Percentiles rank a stretch among this genome's conserved stretches.
Conservation (phyloP, 2,888 invertebrate genomes). For the Nomada lathburiana region DNA sequence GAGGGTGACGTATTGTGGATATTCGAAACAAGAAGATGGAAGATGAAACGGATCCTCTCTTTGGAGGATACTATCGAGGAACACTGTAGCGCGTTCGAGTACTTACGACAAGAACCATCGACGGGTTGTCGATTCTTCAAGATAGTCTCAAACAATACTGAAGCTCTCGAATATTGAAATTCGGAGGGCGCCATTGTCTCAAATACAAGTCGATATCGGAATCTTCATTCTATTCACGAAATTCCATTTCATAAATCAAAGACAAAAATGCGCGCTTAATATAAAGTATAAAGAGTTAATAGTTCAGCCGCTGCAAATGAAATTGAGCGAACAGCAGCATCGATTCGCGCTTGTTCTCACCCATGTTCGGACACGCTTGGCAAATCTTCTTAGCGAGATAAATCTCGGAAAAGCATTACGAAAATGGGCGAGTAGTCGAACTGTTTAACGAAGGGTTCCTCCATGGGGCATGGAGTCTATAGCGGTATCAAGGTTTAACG, state of each 20-base stretch:
- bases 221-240: neutral
- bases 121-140: conserved; percentile 40
- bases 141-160: conserved; percentile 22
- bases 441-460: conserved; percentile 42
- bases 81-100: conserved; percentile 44
- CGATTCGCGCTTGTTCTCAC: conserved; percentile 2
- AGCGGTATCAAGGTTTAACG: conserved; percentile 61
- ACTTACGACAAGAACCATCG: conserved; percentile 45
- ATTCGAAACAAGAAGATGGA: conserved; percentile 67
- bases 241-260: neutral
- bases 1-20: conserved; percentile 65
- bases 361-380: conserved; percentile 10
- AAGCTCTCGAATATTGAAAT: conserved; percentile 44
- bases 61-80: conserved; percentile 51
- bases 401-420: conserved; percentile 39
- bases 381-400: conserved; percentile 32
- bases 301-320: neutral
- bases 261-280: too few species aligned
- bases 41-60: conserved; percentile 46
- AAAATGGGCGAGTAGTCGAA: conserved; percentile 27
- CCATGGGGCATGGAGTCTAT: conserved; percentile 14
- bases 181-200: neutral
- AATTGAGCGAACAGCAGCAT: neutral
- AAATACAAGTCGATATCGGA: conserved; percentile 6
- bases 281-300: neutral